These are phyloP conservation scores for Diaperis boleti DNA, from an alignment of 2,888 invertebrate species.

Conservation along the genomic window DNA sequence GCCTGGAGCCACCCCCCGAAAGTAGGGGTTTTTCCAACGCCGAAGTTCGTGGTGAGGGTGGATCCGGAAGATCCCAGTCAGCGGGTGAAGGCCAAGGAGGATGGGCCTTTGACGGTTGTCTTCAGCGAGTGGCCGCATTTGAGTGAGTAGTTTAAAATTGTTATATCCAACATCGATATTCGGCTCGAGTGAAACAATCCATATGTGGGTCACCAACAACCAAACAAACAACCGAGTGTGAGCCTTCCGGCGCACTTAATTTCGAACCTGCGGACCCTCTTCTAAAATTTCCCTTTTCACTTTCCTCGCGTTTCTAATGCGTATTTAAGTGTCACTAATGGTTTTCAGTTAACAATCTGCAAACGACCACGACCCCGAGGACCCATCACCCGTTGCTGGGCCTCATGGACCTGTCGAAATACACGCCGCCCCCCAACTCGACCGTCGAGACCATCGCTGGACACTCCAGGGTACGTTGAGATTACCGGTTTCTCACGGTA, in stretches of 20 bases:
- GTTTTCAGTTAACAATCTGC: constrained; percentile 75
- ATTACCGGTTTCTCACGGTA: background rate
- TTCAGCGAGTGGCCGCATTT: constrained; percentile 67
- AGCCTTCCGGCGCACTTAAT: too few species aligned
- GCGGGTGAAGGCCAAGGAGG: constrained; percentile 41
- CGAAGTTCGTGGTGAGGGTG: constrained; percentile 55
- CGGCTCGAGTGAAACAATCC: too few species aligned
- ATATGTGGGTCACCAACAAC: too few species aligned
- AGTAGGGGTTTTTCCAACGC: constrained; percentile 48
- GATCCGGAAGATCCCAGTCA: constrained; percentile 48
- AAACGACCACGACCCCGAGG: constrained; percentile 63
- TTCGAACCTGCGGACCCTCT: too few species aligned
- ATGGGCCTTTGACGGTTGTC: constrained; percentile 59
- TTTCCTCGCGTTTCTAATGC: constrained; percentile 34
- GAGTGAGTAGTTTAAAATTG: constrained; percentile 66
- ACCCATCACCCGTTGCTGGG: constrained; percentile 68
- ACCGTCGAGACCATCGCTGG: constrained; percentile 72
- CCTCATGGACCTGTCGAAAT: constrained; percentile 68
- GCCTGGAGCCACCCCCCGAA: constrained; percentile 59
- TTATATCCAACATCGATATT: too few species aligned
- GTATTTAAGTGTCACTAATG: too few species aligned
- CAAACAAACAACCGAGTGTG: too few species aligned
- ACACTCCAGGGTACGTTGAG: constrained; percentile 72
- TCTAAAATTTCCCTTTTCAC: constrained; percentile 17
- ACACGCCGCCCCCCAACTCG: constrained; percentile 68